Base-by-base conservation (phyloP, 2,797 vertebrate genomes). In the Heteromormyrus szaboi region DNA sequence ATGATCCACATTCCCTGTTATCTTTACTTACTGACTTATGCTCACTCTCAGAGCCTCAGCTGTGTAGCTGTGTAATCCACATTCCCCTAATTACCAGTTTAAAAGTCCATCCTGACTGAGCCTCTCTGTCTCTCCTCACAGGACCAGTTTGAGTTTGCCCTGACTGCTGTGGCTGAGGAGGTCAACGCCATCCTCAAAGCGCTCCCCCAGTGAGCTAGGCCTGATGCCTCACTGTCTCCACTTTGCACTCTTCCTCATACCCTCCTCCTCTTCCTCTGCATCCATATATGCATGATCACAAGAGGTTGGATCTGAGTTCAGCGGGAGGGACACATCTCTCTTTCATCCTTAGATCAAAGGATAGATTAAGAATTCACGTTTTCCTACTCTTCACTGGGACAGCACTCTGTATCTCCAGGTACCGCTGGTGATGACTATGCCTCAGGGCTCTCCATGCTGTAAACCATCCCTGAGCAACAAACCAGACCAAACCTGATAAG, bases 61-160 rank as follows among this genome's bases (percentile, higher is more conserved):
- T 51, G 59, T 79, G 14, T 37, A 37, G 37, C 37, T 37, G 3
- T 37, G 37, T 37, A 37, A 54, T 2, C 33, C 22, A 85, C 44
- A 84, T 48, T 50, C 22, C 1, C 79, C n/a, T 76, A 72, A 3
- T 37, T 72, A 33, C 29, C 65, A 68, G 25, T 11, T 9, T 50
- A 87, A 3, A 83, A 90, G 68, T 62, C 25, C 54, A 2, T 0
- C 0, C 33, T 9, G 56, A 29, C 11, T 53, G 83, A 54, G 41
- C 14, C 53, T 50, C 50, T 56, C 12, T 79, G 46, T 91, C 85
- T 88, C 56, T 59, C 33, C 84, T 51, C 53, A 22, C 91, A 99
- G 98, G 98, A 99, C 93, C 98, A 99, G 96, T 99, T 99, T 95
- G 98, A 99, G 94, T 99, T 99, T 11, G 98, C 98, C 0, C 94